phyloP scores from a whole-genome alignment of 2,797 vertebrate genomes.

The Lacerta bilineata region DNA sequence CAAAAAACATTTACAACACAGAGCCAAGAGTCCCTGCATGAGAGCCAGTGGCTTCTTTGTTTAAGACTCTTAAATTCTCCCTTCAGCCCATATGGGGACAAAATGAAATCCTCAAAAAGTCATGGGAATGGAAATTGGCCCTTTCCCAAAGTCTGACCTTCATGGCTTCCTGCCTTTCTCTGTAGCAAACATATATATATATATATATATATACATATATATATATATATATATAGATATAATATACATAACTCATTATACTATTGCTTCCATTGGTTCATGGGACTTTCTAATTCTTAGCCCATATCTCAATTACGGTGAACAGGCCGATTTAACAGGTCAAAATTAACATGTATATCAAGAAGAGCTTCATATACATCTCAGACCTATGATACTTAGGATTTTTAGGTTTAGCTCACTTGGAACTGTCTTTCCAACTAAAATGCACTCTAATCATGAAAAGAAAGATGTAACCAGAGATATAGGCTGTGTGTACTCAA shows the following conservation, averaged over 20 bases:
- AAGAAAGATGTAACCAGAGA: neutral
- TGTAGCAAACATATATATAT: no score
- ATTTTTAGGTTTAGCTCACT: neutral
- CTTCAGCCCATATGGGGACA: neutral
- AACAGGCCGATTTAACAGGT: neutral
- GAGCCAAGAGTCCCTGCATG: neutral
- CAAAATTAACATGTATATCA: neutral
- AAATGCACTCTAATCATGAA: neutral
- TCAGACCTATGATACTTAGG: neutral
- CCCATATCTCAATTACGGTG: neutral
- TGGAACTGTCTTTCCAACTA: neutral
- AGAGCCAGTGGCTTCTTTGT: neutral
- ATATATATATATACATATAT: no score
- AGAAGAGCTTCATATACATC: neutral
- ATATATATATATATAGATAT: neutral
- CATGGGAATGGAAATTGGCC: no score
- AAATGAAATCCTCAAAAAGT: neutral
- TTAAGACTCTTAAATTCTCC: neutral
- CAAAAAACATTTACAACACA: slow-evolving; percentile 4
- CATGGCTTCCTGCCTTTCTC: neutral
- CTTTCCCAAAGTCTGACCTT: neutral
- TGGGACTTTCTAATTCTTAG: neutral
- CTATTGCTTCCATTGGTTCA: neutral
- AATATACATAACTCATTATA: neutral
- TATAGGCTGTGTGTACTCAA: neutral